Conservation (phyloP, 2,797 vertebrate species). For the Hoplostethus atlanticus region DNA sequence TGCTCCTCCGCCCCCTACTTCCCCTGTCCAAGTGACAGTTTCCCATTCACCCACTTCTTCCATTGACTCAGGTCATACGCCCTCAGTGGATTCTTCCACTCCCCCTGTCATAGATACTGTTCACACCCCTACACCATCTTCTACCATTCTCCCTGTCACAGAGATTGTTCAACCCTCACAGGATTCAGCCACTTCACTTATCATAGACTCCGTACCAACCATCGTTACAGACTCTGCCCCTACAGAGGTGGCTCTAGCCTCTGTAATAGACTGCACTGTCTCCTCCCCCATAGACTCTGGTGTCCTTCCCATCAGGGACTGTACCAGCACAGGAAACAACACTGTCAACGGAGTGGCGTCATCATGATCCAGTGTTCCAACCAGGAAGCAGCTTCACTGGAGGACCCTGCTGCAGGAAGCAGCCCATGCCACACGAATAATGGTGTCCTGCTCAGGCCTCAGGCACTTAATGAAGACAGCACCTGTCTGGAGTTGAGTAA, state of each 20-base stretch:
- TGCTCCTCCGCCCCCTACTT: constrained; percentile 25
- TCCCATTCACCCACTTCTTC: constrained; percentile 30
- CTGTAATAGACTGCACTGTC: constrained; percentile 73
- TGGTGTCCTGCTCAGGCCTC: constrained; percentile 66
- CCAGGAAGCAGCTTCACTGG: constrained; percentile 59
- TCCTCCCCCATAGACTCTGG: constrained; percentile 85
- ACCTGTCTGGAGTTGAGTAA: constrained; percentile 69
- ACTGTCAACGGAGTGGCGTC: constrained; percentile 85
- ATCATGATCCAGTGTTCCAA: constrained; percentile 81
- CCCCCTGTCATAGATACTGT: constrained; percentile 30
- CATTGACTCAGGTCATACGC: constrained; percentile 44
- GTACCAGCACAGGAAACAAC: constrained; percentile 86
- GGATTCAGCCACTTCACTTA: constrained; percentile 44
- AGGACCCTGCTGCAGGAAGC: constrained; percentile 58
- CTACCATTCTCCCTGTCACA: constrained; percentile 69
- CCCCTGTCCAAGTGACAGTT: constrained; percentile 5
- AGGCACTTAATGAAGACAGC: constrained; percentile 72
- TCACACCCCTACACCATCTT: constrained; percentile 11
- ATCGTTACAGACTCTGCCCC: constrained; percentile 48
- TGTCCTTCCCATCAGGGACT: constrained; percentile 71
- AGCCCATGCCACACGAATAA: constrained; percentile 37
- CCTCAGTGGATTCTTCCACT: constrained; percentile 41
- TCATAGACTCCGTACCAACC: constrained; percentile 41
- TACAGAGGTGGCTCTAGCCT: constrained; percentile 47
- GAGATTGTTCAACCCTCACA: constrained; percentile 54